Conservation (phyloP, 2,888 invertebrate genomes). For the Folsomia manolachei region DNA sequence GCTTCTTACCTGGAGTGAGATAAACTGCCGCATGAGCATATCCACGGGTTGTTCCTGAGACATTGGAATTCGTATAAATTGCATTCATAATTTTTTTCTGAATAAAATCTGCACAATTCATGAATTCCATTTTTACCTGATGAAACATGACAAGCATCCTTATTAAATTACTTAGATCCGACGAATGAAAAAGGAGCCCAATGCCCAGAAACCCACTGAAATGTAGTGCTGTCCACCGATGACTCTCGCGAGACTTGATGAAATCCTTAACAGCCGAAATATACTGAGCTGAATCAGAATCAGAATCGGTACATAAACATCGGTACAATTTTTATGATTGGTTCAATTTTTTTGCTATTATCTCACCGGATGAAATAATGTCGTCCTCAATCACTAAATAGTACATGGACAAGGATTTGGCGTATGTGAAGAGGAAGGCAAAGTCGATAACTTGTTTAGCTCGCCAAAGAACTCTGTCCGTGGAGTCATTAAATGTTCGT, state of each 20-base stretch:
- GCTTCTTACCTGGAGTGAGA: conserved; percentile 49
- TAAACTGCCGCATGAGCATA: conserved; percentile 51
- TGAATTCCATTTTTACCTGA: no score
- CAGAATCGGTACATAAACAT: no score
- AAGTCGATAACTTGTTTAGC: conserved; percentile 56
- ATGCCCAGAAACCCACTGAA: conserved; percentile 54
- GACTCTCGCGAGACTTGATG: conserved; percentile 43
- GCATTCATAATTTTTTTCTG: no score
- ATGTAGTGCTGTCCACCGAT: conserved; percentile 53
- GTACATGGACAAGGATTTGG: conserved; percentile 52
- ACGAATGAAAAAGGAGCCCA: conserved; percentile 52
- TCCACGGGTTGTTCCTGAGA: conserved; percentile 53
- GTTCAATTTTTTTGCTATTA: no score
- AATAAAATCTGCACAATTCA: no score
- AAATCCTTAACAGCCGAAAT: conserved; percentile 52
- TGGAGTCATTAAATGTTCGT: conserved; percentile 53
- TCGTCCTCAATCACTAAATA: conserved; percentile 55
- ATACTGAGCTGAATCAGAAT: conserved; percentile 52
- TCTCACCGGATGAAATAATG: conserved; percentile 53
- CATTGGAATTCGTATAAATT: no score
- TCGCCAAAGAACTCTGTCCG: conserved; percentile 54
- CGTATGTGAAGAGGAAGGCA: conserved; percentile 53
- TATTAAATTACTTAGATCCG: conserved; percentile 50
- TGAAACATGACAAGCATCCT: conserved; percentile 52
- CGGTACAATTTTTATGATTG: no score